Conservation (phyloP, 2,113 vertebrate species). For the Ptyas mucosa region DNA sequence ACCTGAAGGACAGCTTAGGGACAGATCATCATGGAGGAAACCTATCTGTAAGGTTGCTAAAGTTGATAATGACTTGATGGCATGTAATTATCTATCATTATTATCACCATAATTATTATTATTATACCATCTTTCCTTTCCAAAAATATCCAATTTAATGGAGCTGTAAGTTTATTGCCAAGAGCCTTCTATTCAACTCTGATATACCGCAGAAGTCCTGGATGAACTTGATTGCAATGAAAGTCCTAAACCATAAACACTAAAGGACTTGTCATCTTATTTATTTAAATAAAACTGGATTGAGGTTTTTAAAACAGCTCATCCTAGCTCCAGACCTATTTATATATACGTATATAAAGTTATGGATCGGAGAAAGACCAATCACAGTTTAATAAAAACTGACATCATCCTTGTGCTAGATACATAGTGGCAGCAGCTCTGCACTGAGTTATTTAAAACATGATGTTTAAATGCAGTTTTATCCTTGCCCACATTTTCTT, state of each 20-base stretch:
- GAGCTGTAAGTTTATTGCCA: neutral
- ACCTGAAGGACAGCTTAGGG: neutral
- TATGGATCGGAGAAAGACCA: neutral
- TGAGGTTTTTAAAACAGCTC: neutral
- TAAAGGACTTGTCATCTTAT: neutral
- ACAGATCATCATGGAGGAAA: neutral
- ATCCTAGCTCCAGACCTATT: neutral
- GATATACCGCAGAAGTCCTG: neutral
- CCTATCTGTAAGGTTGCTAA: neutral
- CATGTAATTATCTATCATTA: neutral
- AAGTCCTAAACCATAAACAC: too few relatives aligned
- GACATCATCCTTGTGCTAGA: neutral
- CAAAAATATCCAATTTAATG: neutral
- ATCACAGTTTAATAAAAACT: neutral
- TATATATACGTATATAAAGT: neutral
- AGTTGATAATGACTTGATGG: neutral
- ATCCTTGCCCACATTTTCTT: constrained; percentile 5
- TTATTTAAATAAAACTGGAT: neutral
- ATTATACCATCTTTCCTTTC: neutral
- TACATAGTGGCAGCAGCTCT: neutral
- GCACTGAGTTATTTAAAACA: neutral
- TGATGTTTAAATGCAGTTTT: neutral
- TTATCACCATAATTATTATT: neutral
- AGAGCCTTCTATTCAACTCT: neutral
- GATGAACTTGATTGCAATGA: neutral